Conservation (phyloP, 2,113 vertebrate species). For the Eulemur macaco region DNA sequence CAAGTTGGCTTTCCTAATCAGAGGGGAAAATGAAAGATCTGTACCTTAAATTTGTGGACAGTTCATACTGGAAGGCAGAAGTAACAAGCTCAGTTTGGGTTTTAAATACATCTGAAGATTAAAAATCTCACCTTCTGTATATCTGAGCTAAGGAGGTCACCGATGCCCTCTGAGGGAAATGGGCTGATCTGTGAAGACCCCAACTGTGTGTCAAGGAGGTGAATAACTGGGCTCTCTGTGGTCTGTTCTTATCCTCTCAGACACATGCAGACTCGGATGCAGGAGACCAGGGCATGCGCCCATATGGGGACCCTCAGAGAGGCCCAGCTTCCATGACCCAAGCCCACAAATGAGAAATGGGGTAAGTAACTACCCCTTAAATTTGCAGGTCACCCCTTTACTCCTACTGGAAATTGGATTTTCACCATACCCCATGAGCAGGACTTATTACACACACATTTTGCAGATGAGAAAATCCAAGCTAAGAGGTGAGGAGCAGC, state of each 20-base stretch:
- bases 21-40: neutral
- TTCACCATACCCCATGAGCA: neutral
- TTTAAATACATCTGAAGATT: neutral
- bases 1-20: neutral
- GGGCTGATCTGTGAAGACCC: neutral
- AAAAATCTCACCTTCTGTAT: neutral
- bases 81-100: neutral
- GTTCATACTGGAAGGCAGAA: neutral
- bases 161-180: neutral
- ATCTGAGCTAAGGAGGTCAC: neutral
- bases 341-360: neutral
- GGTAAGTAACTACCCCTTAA: neutral
- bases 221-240: accelerated
- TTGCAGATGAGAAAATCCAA: neutral
- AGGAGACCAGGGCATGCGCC: neutral
- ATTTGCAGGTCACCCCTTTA: neutral
- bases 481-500: neutral
- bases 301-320: no score
- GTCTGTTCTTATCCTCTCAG: neutral
- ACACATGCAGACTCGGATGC: accelerated
- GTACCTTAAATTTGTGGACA: neutral
- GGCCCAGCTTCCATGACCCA: neutral
- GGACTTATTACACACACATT: neutral
- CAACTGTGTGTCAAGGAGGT: neutral
- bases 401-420: neutral